A percentile compares a stretch with the other conserved stretches of the same genome.
Conservation (phyloP, 2,797 vertebrate species). For the Falco naumanni region DNA sequence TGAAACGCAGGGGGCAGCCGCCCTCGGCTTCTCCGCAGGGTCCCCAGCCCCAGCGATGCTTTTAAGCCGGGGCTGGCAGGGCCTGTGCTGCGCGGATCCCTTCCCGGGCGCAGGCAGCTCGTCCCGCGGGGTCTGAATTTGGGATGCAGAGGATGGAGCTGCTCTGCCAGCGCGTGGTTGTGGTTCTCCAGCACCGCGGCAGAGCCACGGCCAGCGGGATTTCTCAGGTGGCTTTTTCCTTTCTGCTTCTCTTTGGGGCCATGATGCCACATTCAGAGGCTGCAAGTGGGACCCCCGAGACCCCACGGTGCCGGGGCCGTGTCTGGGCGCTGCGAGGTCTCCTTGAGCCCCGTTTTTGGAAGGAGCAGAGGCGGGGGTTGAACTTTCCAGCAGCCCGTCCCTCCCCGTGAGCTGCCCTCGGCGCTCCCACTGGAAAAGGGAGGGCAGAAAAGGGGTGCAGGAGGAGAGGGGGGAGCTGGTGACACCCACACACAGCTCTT, state of each 20-base stretch:
- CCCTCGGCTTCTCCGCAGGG: background rate
- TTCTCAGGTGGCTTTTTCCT: background rate
- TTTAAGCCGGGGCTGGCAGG: background rate
- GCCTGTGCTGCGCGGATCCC: accelerated
- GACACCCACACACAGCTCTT: background rate
- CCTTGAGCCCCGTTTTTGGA: background rate
- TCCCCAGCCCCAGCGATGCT: background rate
- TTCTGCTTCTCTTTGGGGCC: background rate
- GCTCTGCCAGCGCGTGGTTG: accelerated
- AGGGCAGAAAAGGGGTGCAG: background rate
- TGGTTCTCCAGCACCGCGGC: accelerated
- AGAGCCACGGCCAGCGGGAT: background rate
- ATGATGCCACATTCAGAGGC: accelerated
- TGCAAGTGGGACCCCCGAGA: accelerated
- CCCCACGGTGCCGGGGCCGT: accelerated
- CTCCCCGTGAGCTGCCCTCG: background rate
- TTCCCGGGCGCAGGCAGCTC: accelerated
- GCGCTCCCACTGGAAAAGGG: accelerated
- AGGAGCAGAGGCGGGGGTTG: background rate
- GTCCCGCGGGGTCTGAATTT: background rate
- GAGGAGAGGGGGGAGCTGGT: background rate
- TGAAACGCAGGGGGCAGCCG: background rate
- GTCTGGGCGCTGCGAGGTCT: accelerated
- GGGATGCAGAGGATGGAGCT: background rate
- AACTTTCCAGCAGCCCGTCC: background rate